These are phyloP conservation scores for Erebia palarica DNA, from an alignment of 2,888 invertebrate genomes.

Conservation along the genomic window DNA sequence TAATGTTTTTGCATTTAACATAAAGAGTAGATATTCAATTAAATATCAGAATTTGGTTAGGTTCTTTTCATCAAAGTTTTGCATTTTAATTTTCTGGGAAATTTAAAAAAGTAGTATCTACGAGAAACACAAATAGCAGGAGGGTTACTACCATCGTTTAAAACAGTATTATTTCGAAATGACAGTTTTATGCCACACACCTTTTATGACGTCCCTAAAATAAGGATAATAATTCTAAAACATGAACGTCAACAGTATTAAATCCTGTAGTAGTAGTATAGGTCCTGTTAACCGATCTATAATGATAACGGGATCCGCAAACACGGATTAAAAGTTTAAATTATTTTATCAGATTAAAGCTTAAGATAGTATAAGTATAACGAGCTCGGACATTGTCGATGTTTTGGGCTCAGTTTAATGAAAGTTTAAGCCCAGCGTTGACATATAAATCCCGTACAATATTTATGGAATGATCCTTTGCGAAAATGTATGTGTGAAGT, in stretches of 20 bases:
- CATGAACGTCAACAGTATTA: constrained; percentile 6
- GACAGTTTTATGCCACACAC: no score
- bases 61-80: not conserved
- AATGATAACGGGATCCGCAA: constrained; percentile 42
- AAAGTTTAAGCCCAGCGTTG: constrained; percentile 61
- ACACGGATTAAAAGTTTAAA: constrained; percentile 71
- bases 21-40: constrained; percentile 23
- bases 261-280: constrained; percentile 4
- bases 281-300: constrained; percentile 13
- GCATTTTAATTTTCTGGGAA: not conserved
- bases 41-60: no score
- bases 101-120: not conserved
- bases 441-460: constrained; percentile 33
- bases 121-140: no score
- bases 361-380: constrained; percentile 55
- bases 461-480: constrained; percentile 21
- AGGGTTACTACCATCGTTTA: no score
- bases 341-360: constrained; percentile 71
- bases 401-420: constrained; percentile 57
- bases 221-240: no score
- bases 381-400: constrained; percentile 50
- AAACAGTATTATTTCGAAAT: no score
- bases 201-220: no score
- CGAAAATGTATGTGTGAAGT: constrained; percentile 13
- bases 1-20: no score